phyloP scores from a whole-genome alignment of 2,113 vertebrate species.

The Eudorcas thomsonii region DNA sequence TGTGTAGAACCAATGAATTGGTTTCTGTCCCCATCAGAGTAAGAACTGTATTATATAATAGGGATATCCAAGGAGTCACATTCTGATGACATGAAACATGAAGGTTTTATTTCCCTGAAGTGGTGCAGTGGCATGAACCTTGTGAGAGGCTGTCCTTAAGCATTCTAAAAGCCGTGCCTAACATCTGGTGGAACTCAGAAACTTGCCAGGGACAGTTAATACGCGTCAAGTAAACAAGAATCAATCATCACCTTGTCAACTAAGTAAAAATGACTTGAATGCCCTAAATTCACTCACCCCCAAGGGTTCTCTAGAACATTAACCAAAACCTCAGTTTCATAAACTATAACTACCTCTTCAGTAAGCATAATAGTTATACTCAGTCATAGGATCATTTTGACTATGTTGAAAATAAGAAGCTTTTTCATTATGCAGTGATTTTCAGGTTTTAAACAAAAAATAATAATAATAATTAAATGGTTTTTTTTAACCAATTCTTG shows the following conservation, averaged over 20 bases:
- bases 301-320: constrained; percentile 1
- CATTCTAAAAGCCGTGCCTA: background rate
- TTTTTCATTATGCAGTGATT: background rate
- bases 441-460: background rate
- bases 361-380: background rate
- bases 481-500: constrained; percentile 29
- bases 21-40: background rate
- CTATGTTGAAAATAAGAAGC: background rate
- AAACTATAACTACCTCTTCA: constrained; percentile 36
- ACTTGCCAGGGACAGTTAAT: background rate
- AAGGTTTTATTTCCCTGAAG: background rate
- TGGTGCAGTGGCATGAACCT: background rate
- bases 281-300: background rate
- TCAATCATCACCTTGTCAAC: constrained; percentile 37
- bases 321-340: constrained; percentile 37
- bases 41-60: background rate
- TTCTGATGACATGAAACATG: background rate
- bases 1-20: background rate
- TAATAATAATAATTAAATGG: background rate
- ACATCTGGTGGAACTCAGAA: constrained; percentile 35
- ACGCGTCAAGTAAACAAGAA: background rate
- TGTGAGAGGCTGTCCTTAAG: background rate
- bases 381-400: constrained; percentile 3
- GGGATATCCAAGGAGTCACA: background rate
- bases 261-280: constrained; percentile 26